Evolutionary conservation across 2,888 invertebrate genomes (phyloP).

Genomic region (Pachymerium ferrugineum): DNA sequence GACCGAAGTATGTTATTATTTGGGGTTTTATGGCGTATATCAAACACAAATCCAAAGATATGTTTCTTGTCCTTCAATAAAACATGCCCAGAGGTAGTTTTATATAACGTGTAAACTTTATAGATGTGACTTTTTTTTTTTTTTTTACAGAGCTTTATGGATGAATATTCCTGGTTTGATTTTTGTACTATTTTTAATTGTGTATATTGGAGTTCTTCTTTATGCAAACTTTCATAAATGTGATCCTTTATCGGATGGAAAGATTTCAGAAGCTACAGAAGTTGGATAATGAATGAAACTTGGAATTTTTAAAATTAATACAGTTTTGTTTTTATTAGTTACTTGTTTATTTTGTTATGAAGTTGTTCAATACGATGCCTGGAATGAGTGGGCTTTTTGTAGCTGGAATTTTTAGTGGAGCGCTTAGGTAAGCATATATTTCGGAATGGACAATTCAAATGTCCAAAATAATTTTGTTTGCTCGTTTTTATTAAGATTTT

Average conservation of each 20-base stretch:
- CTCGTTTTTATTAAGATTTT: no score
- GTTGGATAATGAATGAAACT: no score
- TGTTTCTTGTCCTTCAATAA: slow-evolving; percentile 27
- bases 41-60: slow-evolving; percentile 32
- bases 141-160: slow-evolving; percentile 12
- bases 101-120: no score
- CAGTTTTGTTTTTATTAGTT: slow-evolving; percentile 55
- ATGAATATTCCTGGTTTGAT: background rate
- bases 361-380: slow-evolving; percentile 64
- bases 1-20: background rate
- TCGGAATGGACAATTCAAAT: no score
- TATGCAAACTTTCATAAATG: background rate
- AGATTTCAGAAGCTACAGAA: background rate
- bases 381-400: slow-evolving; percentile 90
- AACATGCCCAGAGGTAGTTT: slow-evolving; percentile 5
- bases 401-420: slow-evolving; percentile 91
- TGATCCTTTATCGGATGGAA: background rate
- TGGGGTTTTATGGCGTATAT: slow-evolving; percentile 24
- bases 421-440: no score
- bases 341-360: slow-evolving; percentile 83
- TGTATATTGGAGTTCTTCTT: slow-evolving; percentile 1
- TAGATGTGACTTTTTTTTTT: no score
- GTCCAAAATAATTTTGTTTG: no score
- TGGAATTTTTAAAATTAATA: no score
- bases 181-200: background rate